Conservation (phyloP, 2,797 vertebrate species). For the Dendrocincla fuliginosa region DNA sequence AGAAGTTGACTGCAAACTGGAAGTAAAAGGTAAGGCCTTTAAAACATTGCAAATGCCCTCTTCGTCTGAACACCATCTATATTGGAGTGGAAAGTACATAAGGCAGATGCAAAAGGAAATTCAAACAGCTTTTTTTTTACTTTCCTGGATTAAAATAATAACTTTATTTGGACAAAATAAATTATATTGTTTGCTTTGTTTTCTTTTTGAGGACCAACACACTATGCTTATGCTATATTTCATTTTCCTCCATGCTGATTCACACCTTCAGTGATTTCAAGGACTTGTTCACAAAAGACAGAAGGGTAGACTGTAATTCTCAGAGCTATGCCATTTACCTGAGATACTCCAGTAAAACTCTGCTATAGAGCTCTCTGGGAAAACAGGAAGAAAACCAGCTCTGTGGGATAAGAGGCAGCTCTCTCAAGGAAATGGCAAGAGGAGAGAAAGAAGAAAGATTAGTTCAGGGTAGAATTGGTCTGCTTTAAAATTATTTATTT, state of each 20-base stretch:
- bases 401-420: neutral
- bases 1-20: slow-evolving; percentile 95
- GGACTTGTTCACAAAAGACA: neutral
- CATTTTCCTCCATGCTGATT: fast-evolving
- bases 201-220: neutral
- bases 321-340: neutral
- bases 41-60: neutral
- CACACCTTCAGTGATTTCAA: neutral
- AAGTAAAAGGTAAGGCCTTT: slow-evolving; percentile 92
- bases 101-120: neutral
- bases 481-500: neutral
- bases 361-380: neutral
- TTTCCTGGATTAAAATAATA: neutral
- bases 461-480: neutral
- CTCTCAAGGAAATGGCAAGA: neutral
- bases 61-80: neutral
- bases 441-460: neutral
- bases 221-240: neutral
- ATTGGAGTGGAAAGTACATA: neutral
- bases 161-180: neutral
- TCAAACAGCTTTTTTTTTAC: neutral
- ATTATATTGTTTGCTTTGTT: neutral
- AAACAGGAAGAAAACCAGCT: neutral
- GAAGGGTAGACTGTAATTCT: neutral
- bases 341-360: neutral